phyloP scores from a whole-genome alignment of 1,140 invertebrate species.

The Heterodera carotae region DNA sequence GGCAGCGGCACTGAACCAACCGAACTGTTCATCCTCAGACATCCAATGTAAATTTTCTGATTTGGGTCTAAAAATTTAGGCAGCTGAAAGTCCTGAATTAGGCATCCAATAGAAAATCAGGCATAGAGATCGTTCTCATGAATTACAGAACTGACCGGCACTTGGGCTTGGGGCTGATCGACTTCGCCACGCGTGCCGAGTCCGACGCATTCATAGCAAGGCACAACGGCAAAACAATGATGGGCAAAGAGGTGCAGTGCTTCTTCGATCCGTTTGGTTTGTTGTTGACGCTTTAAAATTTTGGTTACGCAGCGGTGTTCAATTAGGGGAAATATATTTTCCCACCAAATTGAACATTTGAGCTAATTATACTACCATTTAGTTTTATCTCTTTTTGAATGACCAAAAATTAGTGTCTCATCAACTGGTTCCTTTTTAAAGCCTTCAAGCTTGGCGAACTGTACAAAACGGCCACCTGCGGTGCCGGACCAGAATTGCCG shows the following conservation, averaged over 20 bases:
- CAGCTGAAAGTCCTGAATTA: no score
- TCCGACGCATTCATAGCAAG: constrained; percentile 24
- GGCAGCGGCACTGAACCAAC: not conserved
- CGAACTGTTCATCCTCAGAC: not conserved
- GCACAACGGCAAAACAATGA: constrained; percentile 31
- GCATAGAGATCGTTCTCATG: no score
- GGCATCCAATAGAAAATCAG: not conserved
- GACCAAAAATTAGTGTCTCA: not conserved
- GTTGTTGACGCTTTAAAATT: not conserved
- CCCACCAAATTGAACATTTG: not conserved
- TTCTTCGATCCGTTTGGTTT: constrained; percentile 36
- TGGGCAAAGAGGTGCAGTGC: constrained; percentile 34
- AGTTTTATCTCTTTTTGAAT: not conserved
- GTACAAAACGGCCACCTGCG: constrained; percentile 2
- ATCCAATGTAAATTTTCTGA: not conserved
- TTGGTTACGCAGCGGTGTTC: not conserved
- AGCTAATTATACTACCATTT: not conserved
- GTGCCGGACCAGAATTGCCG: not conserved
- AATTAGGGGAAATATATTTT: not conserved
- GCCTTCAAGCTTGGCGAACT: constrained; percentile 28
- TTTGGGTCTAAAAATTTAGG: no score
- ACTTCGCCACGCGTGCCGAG: not conserved
- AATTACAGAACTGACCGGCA: constrained; percentile 18
- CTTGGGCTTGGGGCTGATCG: constrained; percentile 27
- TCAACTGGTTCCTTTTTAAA: not conserved